phyloP scores from a whole-genome alignment of 2,113 vertebrate species.

The Pollimyrus isidori region DNA sequence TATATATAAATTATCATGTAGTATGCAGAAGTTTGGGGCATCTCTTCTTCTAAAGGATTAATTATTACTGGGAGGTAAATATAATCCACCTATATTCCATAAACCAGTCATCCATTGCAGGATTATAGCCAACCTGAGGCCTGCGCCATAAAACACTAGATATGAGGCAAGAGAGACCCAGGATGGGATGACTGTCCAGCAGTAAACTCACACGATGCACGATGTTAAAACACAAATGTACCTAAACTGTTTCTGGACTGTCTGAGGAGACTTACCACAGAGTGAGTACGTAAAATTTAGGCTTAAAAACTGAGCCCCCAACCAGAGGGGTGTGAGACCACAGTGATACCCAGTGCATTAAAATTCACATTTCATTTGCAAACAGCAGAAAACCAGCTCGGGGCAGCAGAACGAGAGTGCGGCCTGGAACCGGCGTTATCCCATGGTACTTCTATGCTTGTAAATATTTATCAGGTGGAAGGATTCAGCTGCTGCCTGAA shows the following conservation, averaged over 20 bases:
- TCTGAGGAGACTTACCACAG: neutral
- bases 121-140: neutral
- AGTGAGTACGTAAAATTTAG: neutral
- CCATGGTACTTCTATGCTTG: neutral
- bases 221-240: neutral
- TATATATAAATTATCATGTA: neutral
- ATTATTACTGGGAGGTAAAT: neutral
- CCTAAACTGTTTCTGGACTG: neutral
- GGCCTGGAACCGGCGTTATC: neutral
- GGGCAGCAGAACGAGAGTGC: neutral
- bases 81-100: neutral
- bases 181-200: neutral
- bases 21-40: neutral
- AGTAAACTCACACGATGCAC: no score
- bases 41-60: neutral
- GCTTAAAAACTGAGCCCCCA: neutral
- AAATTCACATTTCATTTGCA: constrained; percentile 4
- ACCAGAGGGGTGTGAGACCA: neutral
- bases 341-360: neutral
- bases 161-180: neutral
- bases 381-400: neutral
- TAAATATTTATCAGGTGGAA: constrained; percentile 3
- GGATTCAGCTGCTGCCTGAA: neutral
- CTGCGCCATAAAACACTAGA: neutral
- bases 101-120: neutral